Conservation (phyloP, 37 sponge, comb jelly and placozoan species). For the Mnemiopsis leidyi region DNA sequence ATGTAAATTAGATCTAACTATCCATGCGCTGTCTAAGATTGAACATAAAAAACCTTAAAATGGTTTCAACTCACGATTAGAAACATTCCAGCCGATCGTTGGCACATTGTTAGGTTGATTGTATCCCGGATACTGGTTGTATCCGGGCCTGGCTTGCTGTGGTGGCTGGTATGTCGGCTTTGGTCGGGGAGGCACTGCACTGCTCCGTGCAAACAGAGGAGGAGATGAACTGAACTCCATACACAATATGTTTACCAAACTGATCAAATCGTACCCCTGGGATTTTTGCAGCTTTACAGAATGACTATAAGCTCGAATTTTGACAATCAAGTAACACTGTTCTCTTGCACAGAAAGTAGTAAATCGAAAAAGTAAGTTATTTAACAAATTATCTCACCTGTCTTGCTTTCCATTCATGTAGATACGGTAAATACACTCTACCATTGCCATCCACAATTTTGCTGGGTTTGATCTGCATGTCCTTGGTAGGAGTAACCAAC, state of each 20-base stretch:
- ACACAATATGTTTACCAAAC: slow-evolving; percentile 84
- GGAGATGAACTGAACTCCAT: slow-evolving; percentile 80
- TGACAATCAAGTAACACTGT: too few species aligned
- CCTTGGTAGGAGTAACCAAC: slow-evolving; percentile 84
- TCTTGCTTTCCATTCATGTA: slow-evolving; percentile 86
- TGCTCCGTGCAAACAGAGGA: slow-evolving; percentile 79
- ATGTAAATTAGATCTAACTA: too few species aligned
- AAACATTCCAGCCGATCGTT: slow-evolving; percentile 47
- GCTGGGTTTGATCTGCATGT: slow-evolving; percentile 85
- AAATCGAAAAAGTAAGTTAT: too few species aligned
- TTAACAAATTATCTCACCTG: too few species aligned
- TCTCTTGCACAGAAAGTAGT: too few species aligned
- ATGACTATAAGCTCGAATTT: too few species aligned
- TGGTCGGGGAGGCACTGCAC: slow-evolving; percentile 49
- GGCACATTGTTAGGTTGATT: background rate
- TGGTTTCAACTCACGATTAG: slow-evolving; percentile 25
- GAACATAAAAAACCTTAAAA: too few species aligned
- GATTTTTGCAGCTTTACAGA: background rate
- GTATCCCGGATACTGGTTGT: slow-evolving; percentile 24
- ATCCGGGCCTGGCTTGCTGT: background rate
- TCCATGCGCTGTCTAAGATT: too few species aligned
- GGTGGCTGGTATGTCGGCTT: slow-evolving; percentile 36
- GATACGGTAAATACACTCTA: slow-evolving; percentile 88
- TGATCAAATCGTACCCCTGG: slow-evolving; percentile 76
- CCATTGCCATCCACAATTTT: slow-evolving; percentile 87